Evolutionary conservation across 2,113 vertebrate species (phyloP), one percentile per base, ranked within the genome.

Genomic region (Cochlearius cochlearius): DNA sequence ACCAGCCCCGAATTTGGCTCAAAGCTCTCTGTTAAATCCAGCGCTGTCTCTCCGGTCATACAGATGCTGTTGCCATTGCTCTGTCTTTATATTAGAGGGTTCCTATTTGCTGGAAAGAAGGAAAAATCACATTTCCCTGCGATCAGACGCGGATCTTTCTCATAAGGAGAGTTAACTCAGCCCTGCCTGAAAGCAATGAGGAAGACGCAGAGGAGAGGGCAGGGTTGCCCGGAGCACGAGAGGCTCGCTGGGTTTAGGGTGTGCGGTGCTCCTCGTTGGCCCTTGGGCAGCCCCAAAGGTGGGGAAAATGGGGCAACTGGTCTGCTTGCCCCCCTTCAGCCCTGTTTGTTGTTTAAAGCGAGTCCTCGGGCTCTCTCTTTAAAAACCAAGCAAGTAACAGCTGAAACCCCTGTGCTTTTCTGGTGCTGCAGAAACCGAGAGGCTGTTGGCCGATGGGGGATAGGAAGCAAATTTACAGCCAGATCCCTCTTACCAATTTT

Each of bases 211-310:
- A 69, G 49, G 52, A 84, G 59, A 6, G 0, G 7, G 50, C 12
- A 49, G n/a, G 0, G 0, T 1, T 68, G 50, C 69, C 27, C 23
- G 2, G 75, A 0, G 27, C 39, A 16, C 1, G 36, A 26, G 56
- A 43, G 47, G 58, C 39, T 39, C 5, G 11, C 55, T 15, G 80
- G 43, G 8, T 27, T 34, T 2, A 4, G 79, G 41, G 16, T 18
- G 29, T 26, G 49, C 23, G 4, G 39, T 5, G 43, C 20, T 41
- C 12, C 49, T 76, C 2, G 1, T 39, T 50, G 41, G 19, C 23
- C 39, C 38, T 63, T 5, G 2, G 9, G 18, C 0, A 1, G 26
- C 39, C 92, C 78, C 73, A 34, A 3, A 84, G 39, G 10, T 23
- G 52, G 26, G 72, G 62, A 29, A 71, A 81, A 56, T 8, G 4